These are phyloP conservation scores for Drosophila pandora DNA, from an alignment of 1,140 invertebrate genomes.

Conservation along the genomic window DNA sequence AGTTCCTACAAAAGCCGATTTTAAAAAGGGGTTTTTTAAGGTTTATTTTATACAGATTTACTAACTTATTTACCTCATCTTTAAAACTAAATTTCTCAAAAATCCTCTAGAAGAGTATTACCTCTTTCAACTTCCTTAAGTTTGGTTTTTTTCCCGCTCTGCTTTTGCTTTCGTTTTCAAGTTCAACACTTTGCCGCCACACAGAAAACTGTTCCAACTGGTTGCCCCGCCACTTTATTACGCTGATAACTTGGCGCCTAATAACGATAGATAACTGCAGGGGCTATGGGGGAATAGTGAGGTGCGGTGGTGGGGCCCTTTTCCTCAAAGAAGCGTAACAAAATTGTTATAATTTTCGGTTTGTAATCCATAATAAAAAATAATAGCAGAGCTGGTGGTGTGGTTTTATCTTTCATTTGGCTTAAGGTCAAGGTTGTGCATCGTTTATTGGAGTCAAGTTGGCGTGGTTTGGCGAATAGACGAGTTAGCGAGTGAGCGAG, in stretches of 20 bases:
- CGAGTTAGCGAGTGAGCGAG: neutral
- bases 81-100: neutral
- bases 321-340: conserved; percentile 80
- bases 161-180: conserved; percentile 76
- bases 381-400: conserved; percentile 33
- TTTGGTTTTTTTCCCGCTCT: conserved; percentile 37
- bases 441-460: conserved; percentile 70
- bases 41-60: no score
- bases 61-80: no score
- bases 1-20: neutral
- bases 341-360: conserved; percentile 78
- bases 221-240: conserved; percentile 74
- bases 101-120: conserved; percentile 27
- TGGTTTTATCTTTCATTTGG: conserved; percentile 58
- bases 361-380: conserved; percentile 68
- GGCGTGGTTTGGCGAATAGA: conserved; percentile 40
- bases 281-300: neutral
- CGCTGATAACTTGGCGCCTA: conserved; percentile 57
- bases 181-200: conserved; percentile 70
- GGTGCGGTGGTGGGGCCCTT: conserved; percentile 32
- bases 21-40: no score
- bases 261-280: conserved; percentile 14
- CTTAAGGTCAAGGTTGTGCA: conserved; percentile 78
- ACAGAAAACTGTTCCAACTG: conserved; percentile 73
- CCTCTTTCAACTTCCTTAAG: conserved; percentile 18